Base-by-base conservation (phyloP, 2,888 invertebrate genomes). In the Metellina segmentata region DNA sequence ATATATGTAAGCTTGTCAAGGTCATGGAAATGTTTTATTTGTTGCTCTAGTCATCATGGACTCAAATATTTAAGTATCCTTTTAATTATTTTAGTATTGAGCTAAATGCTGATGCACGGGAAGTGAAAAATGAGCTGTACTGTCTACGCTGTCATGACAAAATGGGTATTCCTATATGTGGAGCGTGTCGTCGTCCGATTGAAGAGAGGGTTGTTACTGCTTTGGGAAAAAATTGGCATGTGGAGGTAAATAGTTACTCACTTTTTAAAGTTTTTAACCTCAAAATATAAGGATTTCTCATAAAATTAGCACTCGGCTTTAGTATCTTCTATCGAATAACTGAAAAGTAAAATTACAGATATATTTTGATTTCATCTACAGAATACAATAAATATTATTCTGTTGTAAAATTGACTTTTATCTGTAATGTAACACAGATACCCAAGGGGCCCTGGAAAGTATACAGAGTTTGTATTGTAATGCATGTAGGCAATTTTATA, bases 121-220 rank as follows among this genome's bases (percentile, higher is more conserved):
- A 99, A 96, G 98, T 99, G 89, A 97, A 98, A 94, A 97, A 98
- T 94, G 99, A 99, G 94, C 95, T 99, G 88, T 99, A 99, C 95
- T 99, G 99, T 95, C 96, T 99, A 93, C 97, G 99, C 87, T 99
- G 99, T 95, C 99, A 99, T 95, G 99, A 99, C 95, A 99, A 99
- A 96, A 99, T 99, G 99, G 99, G 99, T 52, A 99, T 99, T 93
- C 99, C 99, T n/a, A 99, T 99, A 94, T 99, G 99, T 95, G 99
- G 99, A 53, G 99, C 99, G 85, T 99, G 99, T 95, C 97, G 99
- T 85, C 97, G 99, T 52, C 99, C 99, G 0, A 99, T 99, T 94
- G 99, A 99, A 95, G 99, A 99, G 95, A 96, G 99, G 92, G 99
- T 99, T 52, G 99, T 99, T 11, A 99, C 99, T 61, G 99, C 99